These are phyloP conservation scores for Saxicola maurus DNA, from an alignment of 2,797 vertebrate species.

Conservation along the genomic window DNA sequence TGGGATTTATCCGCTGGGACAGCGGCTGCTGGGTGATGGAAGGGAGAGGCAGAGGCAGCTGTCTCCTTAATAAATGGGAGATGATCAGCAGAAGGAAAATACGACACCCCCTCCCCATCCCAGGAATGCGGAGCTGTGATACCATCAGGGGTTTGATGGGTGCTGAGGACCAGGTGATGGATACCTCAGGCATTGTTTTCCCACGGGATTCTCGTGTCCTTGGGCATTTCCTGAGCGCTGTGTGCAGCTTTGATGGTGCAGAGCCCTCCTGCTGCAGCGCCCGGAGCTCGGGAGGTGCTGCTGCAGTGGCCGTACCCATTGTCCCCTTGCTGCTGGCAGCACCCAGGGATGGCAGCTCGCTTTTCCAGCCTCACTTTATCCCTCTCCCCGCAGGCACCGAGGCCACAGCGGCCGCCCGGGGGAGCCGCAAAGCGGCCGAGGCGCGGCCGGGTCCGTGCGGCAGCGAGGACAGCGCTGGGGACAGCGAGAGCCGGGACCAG, in stretches of 20 bases:
- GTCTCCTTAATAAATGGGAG: neutral
- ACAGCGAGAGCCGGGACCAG: constrained; percentile 41
- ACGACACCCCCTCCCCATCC: neutral
- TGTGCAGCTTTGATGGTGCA: neutral
- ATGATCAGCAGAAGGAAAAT: neutral
- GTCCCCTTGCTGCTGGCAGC: neutral
- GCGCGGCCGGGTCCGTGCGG: constrained; percentile 63
- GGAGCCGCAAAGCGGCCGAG: constrained; percentile 75
- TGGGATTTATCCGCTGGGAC: neutral
- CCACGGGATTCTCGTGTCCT: rapidly evolving
- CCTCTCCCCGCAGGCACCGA: constrained; percentile 67
- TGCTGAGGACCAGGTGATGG: neutral
- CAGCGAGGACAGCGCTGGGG: neutral
- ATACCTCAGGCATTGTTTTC: neutral
- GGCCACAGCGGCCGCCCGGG: constrained; percentile 7
- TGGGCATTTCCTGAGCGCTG: rapidly evolving
- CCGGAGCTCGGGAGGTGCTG: neutral
- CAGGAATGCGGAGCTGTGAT: rapidly evolving
- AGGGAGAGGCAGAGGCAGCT: neutral
- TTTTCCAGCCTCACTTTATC: neutral
- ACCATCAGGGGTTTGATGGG: neutral
- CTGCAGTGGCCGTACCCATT: rapidly evolving
- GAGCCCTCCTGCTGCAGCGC: neutral
- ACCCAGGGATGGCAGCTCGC: rapidly evolving
- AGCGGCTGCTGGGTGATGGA: neutral